A percentile compares a stretch with the other conserved stretches of the same genome.
These are phyloP conservation scores for Antechinus flavipes DNA, from an alignment of 2,113 vertebrate genomes.

Conservation along the genomic window DNA sequence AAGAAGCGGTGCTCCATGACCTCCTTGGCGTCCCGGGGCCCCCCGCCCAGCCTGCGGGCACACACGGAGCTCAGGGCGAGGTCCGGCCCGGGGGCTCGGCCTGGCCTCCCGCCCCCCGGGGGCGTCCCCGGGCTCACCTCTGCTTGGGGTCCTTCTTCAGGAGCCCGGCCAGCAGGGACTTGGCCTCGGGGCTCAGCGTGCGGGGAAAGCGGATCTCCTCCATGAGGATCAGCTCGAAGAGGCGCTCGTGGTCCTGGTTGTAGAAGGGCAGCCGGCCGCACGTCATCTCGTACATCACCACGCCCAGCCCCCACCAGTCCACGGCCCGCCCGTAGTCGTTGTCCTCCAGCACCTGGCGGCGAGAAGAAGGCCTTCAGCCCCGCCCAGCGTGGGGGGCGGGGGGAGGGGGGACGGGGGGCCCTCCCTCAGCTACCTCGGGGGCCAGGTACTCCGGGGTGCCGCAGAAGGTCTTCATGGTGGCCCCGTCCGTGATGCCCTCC, in stretches of 20 bases:
- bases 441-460: conserved; percentile 96
- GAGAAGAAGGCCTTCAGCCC: neutral
- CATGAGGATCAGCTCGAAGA: conserved; percentile 97
- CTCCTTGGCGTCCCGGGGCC: conserved; percentile 93
- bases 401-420: neutral
- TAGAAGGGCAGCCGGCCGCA: conserved; percentile 96
- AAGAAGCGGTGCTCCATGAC: conserved; percentile 97
- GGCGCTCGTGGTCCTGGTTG: conserved; percentile 96
- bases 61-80: neutral
- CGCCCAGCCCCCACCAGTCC: conserved; percentile 97
- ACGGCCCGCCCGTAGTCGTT: conserved; percentile 94
- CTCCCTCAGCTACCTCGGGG: conserved; percentile 87
- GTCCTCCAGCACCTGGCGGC: conserved; percentile 92
- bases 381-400: neutral
- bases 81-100: neutral
- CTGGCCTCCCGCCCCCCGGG: neutral
- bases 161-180: conserved; percentile 91
- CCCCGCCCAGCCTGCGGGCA: conserved; percentile 92
- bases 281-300: conserved; percentile 98
- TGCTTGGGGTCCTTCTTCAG: conserved; percentile 96
- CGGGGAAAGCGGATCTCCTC: conserved; percentile 96
- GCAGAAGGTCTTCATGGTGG: conserved; percentile 97
- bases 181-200: conserved; percentile 90
- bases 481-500: conserved; percentile 94
- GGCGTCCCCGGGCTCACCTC: conserved; percentile 80